Conservation (phyloP, 2,888 invertebrate genomes). For the Synanthedon formicaeformis region DNA sequence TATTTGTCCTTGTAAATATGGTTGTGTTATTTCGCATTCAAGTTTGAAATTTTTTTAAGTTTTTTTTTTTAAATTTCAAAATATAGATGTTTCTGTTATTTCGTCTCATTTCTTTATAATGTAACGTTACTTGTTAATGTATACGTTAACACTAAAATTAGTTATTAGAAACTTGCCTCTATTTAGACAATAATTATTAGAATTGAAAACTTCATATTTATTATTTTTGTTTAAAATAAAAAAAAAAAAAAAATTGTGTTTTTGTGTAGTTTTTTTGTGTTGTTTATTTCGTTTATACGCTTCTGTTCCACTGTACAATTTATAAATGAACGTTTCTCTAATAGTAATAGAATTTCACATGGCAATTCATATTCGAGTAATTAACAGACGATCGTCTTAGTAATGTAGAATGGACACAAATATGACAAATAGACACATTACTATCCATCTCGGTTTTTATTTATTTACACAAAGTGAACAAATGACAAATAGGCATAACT, state of each 20-base stretch:
- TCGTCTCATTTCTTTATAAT: background rate
- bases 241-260: conserved; percentile 11
- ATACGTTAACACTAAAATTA: background rate
- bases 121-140: background rate
- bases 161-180: background rate
- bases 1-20: background rate
- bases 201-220: conserved; percentile 44
- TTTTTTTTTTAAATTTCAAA: background rate
- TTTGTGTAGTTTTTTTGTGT: conserved; percentile 16
- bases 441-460: no score
- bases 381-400: no score
- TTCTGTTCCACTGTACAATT: no score
- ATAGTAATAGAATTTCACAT: no score
- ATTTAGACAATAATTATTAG: conserved; percentile 24
- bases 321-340: no score
- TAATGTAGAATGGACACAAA: no score
- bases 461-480: no score
- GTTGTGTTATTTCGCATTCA: background rate
- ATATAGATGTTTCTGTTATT: no score
- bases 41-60: background rate
- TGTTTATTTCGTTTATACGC: no score
- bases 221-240: conserved; percentile 28
- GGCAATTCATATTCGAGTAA: no score
- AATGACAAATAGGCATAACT: no score
- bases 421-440: no score